Percentiles rank a stretch among this genome's conserved stretches.
These are phyloP conservation scores for Aphelinus certus DNA, from an alignment of 1,140 invertebrate genomes.

Conservation along the genomic window DNA sequence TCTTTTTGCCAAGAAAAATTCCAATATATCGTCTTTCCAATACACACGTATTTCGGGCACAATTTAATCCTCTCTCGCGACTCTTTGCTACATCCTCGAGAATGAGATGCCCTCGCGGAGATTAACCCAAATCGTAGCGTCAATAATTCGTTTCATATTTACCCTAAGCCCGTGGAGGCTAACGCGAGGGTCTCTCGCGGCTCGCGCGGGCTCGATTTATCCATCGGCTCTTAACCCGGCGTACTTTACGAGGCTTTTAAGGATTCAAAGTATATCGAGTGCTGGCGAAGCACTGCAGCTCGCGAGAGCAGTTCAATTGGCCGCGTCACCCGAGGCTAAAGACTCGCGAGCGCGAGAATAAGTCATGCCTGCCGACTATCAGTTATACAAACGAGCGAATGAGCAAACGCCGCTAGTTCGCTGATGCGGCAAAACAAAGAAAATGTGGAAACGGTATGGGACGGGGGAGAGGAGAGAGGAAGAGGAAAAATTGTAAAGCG, in stretches of 20 bases:
- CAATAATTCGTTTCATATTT: conserved; percentile 16
- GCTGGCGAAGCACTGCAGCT: background rate
- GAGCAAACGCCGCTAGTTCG: background rate
- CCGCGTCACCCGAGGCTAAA: conserved; percentile 31
- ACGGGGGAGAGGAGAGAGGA: background rate
- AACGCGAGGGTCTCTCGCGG: background rate
- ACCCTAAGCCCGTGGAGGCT: conserved; percentile 1
- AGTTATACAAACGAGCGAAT: conserved; percentile 40
- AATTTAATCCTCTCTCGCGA: no score
- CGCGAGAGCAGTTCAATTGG: conserved; percentile 23
- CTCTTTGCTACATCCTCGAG: no score
- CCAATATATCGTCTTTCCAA: no score
- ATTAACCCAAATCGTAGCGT: no score
- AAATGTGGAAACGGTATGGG: background rate
- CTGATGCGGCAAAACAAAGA: background rate
- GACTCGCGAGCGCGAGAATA: conserved; percentile 22
- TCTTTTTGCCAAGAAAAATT: no score
- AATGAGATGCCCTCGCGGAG: no score
- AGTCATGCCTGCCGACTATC: conserved; percentile 43
- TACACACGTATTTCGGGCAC: no score
- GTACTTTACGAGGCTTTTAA: conserved; percentile 38
- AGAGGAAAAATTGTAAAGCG: background rate
- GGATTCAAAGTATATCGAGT: conserved; percentile 30
- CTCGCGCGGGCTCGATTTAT: conserved; percentile 1
- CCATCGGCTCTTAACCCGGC: conserved; percentile 9